Conservation (phyloP, 2,797 vertebrate species). For the Aldrovandia affinis region DNA sequence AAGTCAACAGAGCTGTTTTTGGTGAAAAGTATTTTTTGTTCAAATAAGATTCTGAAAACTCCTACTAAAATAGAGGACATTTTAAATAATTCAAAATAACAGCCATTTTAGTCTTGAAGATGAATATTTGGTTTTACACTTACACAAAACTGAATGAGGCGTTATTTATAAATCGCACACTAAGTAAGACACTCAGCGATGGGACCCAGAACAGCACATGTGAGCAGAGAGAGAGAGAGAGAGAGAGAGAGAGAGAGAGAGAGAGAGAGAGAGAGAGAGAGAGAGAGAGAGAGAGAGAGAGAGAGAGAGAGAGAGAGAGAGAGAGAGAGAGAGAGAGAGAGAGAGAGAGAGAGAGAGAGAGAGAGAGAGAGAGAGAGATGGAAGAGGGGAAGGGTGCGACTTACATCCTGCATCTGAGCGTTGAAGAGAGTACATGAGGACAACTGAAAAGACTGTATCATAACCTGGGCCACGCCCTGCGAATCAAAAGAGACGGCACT, state of each 20-base stretch:
- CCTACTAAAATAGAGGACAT: too few species aligned
- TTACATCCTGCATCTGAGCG: slow-evolving; percentile 98
- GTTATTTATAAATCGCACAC: not conserved
- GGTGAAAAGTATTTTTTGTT: not conserved
- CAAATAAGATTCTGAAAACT: not conserved
- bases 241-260: slow-evolving; percentile 83
- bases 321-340: slow-evolving; percentile 36
- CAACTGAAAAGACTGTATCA: slow-evolving; percentile 99
- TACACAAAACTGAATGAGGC: not conserved
- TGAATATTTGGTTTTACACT: slow-evolving; percentile 11
- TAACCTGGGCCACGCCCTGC: slow-evolving; percentile 99
- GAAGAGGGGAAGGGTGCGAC: slow-evolving; percentile 85
- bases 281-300: slow-evolving; percentile 81
- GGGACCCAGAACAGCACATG: slow-evolving; percentile 59
- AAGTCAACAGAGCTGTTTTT: not conserved
- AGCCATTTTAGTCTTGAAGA: not conserved
- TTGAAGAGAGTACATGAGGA: slow-evolving; percentile 83
- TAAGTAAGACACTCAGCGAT: not conserved
- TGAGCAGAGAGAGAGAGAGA: slow-evolving; percentile 45
- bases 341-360: slow-evolving; percentile 47
- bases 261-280: slow-evolving; percentile 63
- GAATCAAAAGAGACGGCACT: slow-evolving; percentile 83
- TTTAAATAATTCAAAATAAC: not conserved
- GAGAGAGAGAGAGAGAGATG: slow-evolving; percentile 75
- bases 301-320: slow-evolving; percentile 84